phyloP scores from a whole-genome alignment of 2,888 invertebrate genomes.

The Liodrosophila aerea region DNA sequence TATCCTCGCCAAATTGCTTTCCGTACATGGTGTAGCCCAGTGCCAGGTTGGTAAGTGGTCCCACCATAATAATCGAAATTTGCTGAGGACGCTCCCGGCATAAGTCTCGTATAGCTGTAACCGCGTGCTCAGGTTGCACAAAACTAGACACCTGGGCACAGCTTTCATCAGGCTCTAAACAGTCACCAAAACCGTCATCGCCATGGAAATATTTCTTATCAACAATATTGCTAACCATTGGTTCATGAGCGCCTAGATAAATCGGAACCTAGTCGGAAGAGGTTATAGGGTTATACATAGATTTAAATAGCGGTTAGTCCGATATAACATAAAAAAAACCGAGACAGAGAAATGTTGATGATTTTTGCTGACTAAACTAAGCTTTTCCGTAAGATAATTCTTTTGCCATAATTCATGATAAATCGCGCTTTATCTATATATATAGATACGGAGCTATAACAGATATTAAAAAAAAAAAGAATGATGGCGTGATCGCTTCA shows the following conservation, averaged over 20 bases:
- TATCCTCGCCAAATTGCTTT: constrained; percentile 84
- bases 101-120: constrained; percentile 85
- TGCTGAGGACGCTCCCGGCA: constrained; percentile 84
- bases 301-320: background rate
- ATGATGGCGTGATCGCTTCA: no score
- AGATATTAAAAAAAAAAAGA: no score
- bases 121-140: constrained; percentile 84
- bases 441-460: no score
- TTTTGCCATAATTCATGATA: no score
- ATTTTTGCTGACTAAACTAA: no score
- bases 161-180: constrained; percentile 68
- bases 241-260: constrained; percentile 85
- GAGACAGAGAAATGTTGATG: no score
- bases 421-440: no score
- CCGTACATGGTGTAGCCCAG: constrained; percentile 88
- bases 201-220: constrained; percentile 84
- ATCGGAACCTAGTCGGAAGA: constrained; percentile 86
- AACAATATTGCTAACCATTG: constrained; percentile 81
- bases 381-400: no score
- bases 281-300: background rate
- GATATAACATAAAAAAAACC: background rate
- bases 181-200: constrained; percentile 88
- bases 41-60: constrained; percentile 91
- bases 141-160: constrained; percentile 78
- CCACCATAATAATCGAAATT: constrained; percentile 86